Percentiles rank a stretch among this genome's conserved stretches.
phyloP scores from a whole-genome alignment of 2,888 invertebrate genomes.

The Sinopyrophorus schimmeli region DNA sequence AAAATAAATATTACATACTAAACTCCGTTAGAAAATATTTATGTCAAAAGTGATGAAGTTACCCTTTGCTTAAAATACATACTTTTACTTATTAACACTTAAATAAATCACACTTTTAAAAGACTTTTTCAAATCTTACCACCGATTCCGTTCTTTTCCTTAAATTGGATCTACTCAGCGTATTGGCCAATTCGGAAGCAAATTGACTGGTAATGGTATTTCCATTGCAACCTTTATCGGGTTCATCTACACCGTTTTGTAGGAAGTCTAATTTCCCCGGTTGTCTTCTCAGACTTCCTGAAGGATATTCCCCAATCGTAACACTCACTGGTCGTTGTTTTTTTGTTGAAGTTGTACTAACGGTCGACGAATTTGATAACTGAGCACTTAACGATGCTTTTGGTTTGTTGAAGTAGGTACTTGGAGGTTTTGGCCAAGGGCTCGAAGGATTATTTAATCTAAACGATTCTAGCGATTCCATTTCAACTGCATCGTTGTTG shows the following conservation, averaged over 20 bases:
- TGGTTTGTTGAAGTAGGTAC: slow-evolving; percentile 67
- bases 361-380: slow-evolving; percentile 43
- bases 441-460: slow-evolving; percentile 68
- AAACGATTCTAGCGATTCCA: slow-evolving; percentile 77
- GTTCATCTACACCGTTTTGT: slow-evolving; percentile 51
- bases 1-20: no score
- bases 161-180: slow-evolving; percentile 76
- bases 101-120: neutral
- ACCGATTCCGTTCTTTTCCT: slow-evolving; percentile 71
- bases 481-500: slow-evolving; percentile 65
- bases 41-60: no score
- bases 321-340: slow-evolving; percentile 67
- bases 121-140: slow-evolving; percentile 59
- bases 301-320: slow-evolving; percentile 71
- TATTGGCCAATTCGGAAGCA: slow-evolving; percentile 74
- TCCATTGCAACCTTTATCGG: slow-evolving; percentile 44
- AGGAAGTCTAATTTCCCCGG: slow-evolving; percentile 76
- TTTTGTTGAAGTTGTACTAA: slow-evolving; percentile 54
- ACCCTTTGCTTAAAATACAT: no score
- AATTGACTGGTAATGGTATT: slow-evolving; percentile 67
- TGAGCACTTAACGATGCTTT: slow-evolving; percentile 40
- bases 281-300: slow-evolving; percentile 61
- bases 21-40: no score
- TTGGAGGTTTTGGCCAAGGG: slow-evolving; percentile 67
- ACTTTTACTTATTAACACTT: neutral